Percentiles rank a stretch among this genome's conserved stretches.
Evolutionary conservation across 2,113 vertebrate species (phyloP).

Genomic region (Cervus canadensis): DNA sequence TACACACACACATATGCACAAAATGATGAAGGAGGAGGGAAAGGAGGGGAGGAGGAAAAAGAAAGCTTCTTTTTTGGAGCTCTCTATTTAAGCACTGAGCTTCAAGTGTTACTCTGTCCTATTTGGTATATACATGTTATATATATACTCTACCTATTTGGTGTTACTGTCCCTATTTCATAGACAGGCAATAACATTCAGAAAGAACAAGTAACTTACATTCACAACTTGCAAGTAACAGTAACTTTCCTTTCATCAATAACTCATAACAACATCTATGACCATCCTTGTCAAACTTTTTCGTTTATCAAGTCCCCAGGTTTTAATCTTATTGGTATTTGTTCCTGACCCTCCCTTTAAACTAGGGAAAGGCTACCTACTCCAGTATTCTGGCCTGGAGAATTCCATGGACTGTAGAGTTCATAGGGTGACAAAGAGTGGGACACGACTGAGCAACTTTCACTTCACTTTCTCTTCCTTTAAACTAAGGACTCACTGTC

Average conservation of each 20-base stretch:
- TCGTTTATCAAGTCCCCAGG: background rate
- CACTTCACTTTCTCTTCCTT: background rate
- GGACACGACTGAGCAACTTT: background rate
- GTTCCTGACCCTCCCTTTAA: background rate
- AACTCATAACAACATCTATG: background rate
- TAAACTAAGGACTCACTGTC: background rate
- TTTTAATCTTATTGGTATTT: background rate
- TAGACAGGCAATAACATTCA: background rate
- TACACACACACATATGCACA: background rate
- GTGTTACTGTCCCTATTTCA: background rate
- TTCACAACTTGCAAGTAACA: background rate
- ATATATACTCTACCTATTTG: background rate
- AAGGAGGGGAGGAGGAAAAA: background rate
- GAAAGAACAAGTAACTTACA: background rate
- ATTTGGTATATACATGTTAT: background rate
- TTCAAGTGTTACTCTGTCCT: background rate
- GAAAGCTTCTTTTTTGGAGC: background rate
- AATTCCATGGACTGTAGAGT: background rate
- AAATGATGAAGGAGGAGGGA: background rate
- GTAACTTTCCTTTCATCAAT: background rate
- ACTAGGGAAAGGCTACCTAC: background rate
- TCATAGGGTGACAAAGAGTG: background rate
- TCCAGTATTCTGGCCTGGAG: background rate
- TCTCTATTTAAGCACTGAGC: background rate
- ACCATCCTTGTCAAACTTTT: background rate